Evolutionary conservation across 2,113 vertebrate species (phyloP).

Genomic region (Sardina pilchardus): DNA sequence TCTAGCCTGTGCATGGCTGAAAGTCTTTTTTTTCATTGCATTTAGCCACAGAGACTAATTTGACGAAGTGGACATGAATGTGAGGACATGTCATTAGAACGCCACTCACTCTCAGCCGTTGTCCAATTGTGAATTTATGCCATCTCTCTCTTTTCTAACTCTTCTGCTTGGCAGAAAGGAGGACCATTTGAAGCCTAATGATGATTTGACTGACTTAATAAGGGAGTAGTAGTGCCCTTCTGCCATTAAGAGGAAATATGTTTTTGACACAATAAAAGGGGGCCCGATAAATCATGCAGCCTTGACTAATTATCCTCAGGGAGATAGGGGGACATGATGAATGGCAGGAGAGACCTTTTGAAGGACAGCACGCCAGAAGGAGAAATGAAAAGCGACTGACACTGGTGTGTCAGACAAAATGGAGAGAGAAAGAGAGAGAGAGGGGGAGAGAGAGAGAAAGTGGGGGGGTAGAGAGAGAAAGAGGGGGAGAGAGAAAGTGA

Average conservation of each 20-base stretch:
- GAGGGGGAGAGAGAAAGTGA: too few species aligned
- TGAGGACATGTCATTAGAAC: not conserved
- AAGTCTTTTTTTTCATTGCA: not conserved
- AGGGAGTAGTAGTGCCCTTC: constrained; percentile 42
- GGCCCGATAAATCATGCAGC: constrained; percentile 53
- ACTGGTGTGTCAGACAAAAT: constrained; percentile 19
- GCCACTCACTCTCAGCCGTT: not conserved
- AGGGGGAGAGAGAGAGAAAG: constrained; percentile 32
- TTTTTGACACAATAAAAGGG: constrained; percentile 55
- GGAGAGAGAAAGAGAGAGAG: constrained; percentile 48
- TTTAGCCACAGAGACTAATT: not conserved
- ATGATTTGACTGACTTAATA: constrained; percentile 57
- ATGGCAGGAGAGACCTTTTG: constrained; percentile 34
- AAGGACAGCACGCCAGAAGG: constrained; percentile 45
- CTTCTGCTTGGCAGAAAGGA: constrained; percentile 16
- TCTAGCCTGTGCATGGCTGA: not conserved
- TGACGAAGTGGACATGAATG: not conserved
- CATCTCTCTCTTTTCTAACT: constrained; percentile 16
- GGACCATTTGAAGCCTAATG: constrained; percentile 41
- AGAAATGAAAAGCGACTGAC: constrained; percentile 43
- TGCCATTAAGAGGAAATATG: constrained; percentile 53
- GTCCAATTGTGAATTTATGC: not conserved
- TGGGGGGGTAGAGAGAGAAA: constrained; percentile 35
- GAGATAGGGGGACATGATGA: constrained; percentile 32
- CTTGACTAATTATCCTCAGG: constrained; percentile 60